A percentile compares a stretch with the other conserved stretches of the same genome.
These are phyloP conservation scores for Thymelicus lineola DNA, from an alignment of 2,888 invertebrate species.

Conservation along the genomic window DNA sequence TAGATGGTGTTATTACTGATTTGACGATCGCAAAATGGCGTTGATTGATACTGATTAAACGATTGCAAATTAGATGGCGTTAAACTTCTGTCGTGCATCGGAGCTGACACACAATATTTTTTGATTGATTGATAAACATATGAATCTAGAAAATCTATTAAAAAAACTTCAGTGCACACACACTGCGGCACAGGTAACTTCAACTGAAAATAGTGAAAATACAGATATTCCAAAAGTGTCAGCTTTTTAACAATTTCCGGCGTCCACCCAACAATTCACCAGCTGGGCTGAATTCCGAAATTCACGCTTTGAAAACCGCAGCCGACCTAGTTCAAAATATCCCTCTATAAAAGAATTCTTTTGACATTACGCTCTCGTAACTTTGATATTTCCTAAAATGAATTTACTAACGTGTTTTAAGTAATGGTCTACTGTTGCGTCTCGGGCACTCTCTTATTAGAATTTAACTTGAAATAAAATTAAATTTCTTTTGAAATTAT, in stretches of 20 bases:
- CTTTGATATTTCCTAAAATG: constrained; percentile 17
- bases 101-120: too few relatives aligned
- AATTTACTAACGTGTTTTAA: not conserved
- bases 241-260: constrained; percentile 38
- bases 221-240: constrained; percentile 38
- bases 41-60: too few relatives aligned
- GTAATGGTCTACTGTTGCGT: not conserved
- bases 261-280: constrained; percentile 33
- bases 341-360: constrained; percentile 32
- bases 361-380: constrained; percentile 22
- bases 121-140: not conserved
- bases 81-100: too few relatives aligned
- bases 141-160: not conserved
- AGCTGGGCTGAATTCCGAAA: constrained; percentile 36
- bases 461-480: too few relatives aligned
- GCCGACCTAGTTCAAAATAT: constrained; percentile 36
- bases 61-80: too few relatives aligned
- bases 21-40: too few relatives aligned
- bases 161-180: too few relatives aligned
- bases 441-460: too few relatives aligned
- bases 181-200: constrained; percentile 20
- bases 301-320: constrained; percentile 39
- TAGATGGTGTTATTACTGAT: too few relatives aligned
- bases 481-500: too few relatives aligned
- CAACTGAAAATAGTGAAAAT: constrained; percentile 28